phyloP scores from a whole-genome alignment of 2,888 invertebrate species.

The Leptura quadrifasciata region DNA sequence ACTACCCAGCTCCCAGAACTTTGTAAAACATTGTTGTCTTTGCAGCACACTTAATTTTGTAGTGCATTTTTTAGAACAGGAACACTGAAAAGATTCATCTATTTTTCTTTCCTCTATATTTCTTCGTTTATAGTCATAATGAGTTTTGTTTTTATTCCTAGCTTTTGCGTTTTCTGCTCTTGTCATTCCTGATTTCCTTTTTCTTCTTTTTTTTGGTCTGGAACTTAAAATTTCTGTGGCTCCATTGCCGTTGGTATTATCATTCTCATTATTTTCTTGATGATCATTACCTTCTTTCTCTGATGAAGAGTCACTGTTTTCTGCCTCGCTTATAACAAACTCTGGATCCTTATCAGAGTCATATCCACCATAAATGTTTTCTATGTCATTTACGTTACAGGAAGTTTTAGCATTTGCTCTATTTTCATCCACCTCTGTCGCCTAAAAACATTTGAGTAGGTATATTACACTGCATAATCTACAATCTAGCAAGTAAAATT shows the following conservation, averaged over 20 bases:
- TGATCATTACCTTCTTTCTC: conserved; percentile 36
- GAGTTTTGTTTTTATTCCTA: conserved; percentile 38
- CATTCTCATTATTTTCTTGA: conserved; percentile 22
- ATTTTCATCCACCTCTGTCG: conserved; percentile 11
- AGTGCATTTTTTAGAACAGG: conserved; percentile 41
- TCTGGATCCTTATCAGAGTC: conserved; percentile 46
- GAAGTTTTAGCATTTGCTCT: conserved; percentile 19
- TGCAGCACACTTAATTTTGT: conserved; percentile 29
- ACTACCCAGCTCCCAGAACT: conserved; percentile 42
- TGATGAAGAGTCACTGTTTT: conserved; percentile 33
- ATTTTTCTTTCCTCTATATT: conserved; percentile 38
- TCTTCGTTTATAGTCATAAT: conserved; percentile 40
- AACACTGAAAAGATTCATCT: conserved; percentile 39
- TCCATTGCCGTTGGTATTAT: conserved; percentile 24
- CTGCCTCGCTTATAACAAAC: conserved; percentile 37
- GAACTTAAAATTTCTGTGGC: no score
- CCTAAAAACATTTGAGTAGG: background rate
- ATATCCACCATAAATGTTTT: conserved; percentile 33
- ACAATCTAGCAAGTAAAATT: no score
- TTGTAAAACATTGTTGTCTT: conserved; percentile 18
- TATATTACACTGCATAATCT: background rate
- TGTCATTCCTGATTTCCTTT: no score
- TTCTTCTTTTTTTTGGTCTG: no score
- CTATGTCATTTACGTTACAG: conserved; percentile 26
- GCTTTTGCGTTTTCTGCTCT: conserved; percentile 34